Evolutionary conservation across 2,888 invertebrate species (phyloP), one percentile per base, ranked within the genome.

Genomic region (Apodemia zela): DNA sequence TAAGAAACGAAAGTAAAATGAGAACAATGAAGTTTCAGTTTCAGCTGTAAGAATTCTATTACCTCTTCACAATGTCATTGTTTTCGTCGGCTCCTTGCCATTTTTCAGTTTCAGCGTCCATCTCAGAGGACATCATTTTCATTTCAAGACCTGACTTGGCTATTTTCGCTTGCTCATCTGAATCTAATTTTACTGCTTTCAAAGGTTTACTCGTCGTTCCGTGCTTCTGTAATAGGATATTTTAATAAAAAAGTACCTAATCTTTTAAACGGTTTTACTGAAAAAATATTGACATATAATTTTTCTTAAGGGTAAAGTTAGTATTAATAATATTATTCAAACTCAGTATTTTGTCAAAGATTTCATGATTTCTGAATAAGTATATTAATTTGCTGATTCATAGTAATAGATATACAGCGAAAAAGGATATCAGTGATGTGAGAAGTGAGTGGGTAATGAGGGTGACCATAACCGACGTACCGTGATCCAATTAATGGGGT

Each of bases 131-230:
- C 81, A 98, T 96, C 87, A 98, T 93, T 90, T 99, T 99, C 98
- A 98, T 98, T 89, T 99, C 99, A 69, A 98, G 89, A 38, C 98
- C 99, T 62, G 98, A 95, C 88, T 98, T 98, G 5, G 98, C 98
- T 75, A 98, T 98, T 91, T 98, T 98, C 60, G 98, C 98, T 92
- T 98, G 98, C 80, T 99, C 98, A 89, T 98, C 98, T 61, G 97
- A 96, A 89, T 98, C 98, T 74, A 98, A 87, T 77, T 96, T 94
- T 58, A 96, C 97, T 61, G 98, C 96, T 89, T 98, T 98, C 71
- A 97, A 83, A 57, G 98, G 97, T 89, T 98, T 98, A 76, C 96
- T 96, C 60, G 98, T 98, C 65, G 98, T 97, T 69, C 99, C 99
- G 85, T 99, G 98, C 95, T 98, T 99, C 98, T 99, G 86, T 61